Evolutionary conservation across 2,113 vertebrate species (phyloP).

Genomic region (Phocoena sinus): DNA sequence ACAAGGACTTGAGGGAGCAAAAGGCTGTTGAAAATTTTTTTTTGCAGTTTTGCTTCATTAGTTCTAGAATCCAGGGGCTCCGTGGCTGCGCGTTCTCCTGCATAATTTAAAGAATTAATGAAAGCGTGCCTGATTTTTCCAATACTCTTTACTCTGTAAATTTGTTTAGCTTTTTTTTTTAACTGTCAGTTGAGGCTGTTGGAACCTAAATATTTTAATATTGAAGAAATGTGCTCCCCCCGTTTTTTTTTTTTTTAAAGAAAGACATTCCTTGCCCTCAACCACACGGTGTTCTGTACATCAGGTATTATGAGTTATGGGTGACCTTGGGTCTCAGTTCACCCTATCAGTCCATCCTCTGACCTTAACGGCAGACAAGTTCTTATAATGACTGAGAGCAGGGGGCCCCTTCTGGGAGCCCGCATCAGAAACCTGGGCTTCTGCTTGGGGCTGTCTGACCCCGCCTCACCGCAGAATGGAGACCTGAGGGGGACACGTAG

Average conservation of each 20-base stretch:
- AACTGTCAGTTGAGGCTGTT: conserved; percentile 50
- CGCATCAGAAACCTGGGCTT: not conserved
- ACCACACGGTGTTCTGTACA: not conserved
- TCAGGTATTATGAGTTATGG: no score
- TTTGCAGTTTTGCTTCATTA: conserved; percentile 84
- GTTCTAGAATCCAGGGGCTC: conserved; percentile 85
- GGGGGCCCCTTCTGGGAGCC: not conserved
- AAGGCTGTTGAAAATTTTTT: conserved; percentile 75
- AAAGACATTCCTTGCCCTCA: not conserved
- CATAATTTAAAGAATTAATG: conserved; percentile 85
- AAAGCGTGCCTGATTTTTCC: conserved; percentile 74
- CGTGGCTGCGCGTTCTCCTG: conserved; percentile 87
- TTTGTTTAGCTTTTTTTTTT: conserved; percentile 72
- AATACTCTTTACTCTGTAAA: conserved; percentile 67
- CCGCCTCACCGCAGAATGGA: accelerated
- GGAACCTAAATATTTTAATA: conserved; percentile 76
- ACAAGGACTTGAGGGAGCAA: conserved; percentile 95
- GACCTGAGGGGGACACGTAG: not conserved
- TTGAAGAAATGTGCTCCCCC: conserved; percentile 32
- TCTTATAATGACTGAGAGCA: not conserved
- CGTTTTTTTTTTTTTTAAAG: not conserved
- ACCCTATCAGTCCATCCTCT: not conserved
- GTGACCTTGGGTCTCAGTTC: not conserved
- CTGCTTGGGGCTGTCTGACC: accelerated
- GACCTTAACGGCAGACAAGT: not conserved